Evolutionary conservation across 2,797 vertebrate species (phyloP), one percentile per base, ranked within the genome.

Genomic region (Parotocinclus haroldoi): DNA sequence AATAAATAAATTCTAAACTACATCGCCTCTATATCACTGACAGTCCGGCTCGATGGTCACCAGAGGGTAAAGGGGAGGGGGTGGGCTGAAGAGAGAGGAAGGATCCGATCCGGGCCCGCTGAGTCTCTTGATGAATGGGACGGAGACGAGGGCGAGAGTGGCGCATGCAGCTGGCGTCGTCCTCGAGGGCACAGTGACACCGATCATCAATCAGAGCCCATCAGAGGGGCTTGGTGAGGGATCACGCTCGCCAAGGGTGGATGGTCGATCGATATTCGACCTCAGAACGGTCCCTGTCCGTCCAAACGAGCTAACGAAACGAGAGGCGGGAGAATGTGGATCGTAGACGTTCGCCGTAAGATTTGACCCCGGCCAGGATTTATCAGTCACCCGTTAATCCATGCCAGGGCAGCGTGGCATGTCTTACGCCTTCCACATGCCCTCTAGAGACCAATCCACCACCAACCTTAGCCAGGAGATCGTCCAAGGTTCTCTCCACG

Each of bases 121-220:
- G 69, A 68, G 48, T 60, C 68, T 75, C 71, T 75, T 78, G 76
- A 81, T 68, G 58, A 79, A 79, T 73, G 66, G 53, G 14, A 46
- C 6, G 68, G 46, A 64, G 61, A 73, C 63, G 73, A 48, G 55
- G 40, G 51, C 16, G 16, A 62, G 60, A 45, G 45, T 59, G 62
- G 76, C 60, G 48, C 48, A 75, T 71, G 65, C 52, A 64, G 58
- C 69, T 66, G 66, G 51, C 14, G 14, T 63, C 56, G 51, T 56
- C 50, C 65, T 75, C 53, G 39, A 49, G 71, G 49, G 72, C 49
- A 69, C 69, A 62, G 68, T 66, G 68, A 76, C 71, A 74, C 74
- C 44, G 66, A 61, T 76, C 68, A 76, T 78, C 63, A 76, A 65
- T 74, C 61, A 60, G 68, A 51, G 52, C 48, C 19, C 54, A 62